Evolutionary conservation across 2,888 invertebrate species (phyloP).

Genomic region (Rhaphigaster nebulosa): DNA sequence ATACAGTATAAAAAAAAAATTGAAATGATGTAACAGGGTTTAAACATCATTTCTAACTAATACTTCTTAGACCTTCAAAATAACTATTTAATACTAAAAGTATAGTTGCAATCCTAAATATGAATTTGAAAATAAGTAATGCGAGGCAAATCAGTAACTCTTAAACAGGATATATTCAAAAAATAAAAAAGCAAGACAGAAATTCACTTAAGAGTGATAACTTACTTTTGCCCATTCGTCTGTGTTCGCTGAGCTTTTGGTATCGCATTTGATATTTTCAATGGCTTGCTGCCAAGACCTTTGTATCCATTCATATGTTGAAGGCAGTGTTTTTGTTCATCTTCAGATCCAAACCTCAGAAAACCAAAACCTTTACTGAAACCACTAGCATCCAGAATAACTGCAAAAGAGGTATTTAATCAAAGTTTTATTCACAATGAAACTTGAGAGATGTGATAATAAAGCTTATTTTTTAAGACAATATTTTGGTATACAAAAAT

Average conservation of each 20-base stretch:
- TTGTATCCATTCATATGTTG: conserved; percentile 94
- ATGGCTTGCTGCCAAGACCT: conserved; percentile 87
- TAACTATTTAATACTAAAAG: too few species aligned
- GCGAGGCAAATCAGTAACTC: too few species aligned
- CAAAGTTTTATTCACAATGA: neutral
- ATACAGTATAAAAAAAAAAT: neutral
- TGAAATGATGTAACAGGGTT: too few species aligned
- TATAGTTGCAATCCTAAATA: too few species aligned
- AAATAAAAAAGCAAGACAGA: too few species aligned
- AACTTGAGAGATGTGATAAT: neutral
- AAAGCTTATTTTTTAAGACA: too few species aligned
- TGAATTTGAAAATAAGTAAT: too few species aligned
- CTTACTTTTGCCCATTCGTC: conserved; percentile 63
- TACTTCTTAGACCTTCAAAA: too few species aligned
- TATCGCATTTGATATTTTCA: conserved; percentile 93
- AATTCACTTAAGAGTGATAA: too few species aligned
- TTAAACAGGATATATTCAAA: too few species aligned
- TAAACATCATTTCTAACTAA: too few species aligned
- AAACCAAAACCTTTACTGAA: conserved; percentile 97
- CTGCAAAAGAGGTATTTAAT: conserved; percentile 71
- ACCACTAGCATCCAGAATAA: conserved; percentile 89
- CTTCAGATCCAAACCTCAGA: conserved; percentile 93
- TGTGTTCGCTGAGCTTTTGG: conserved; percentile 80
- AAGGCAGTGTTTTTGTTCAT: conserved; percentile 92
- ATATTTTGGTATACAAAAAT: too few species aligned